These are phyloP conservation scores for Actenoides hombroni DNA, from an alignment of 2,113 vertebrate genomes.

Conservation along the genomic window DNA sequence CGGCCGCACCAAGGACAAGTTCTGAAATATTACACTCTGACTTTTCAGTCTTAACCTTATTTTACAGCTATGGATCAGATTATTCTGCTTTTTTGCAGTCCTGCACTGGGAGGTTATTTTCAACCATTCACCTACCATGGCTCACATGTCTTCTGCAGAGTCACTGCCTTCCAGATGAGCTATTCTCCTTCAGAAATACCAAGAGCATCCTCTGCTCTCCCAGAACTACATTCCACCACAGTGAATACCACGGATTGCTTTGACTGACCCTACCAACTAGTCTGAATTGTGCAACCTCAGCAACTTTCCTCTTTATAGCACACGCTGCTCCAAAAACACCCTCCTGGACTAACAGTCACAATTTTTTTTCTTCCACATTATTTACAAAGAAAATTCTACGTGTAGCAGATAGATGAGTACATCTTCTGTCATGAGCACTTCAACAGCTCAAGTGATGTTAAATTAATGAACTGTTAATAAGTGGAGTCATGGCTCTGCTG, in stretches of 20 bases:
- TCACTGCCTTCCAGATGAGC: background rate
- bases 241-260: background rate
- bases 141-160: background rate
- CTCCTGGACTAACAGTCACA: background rate
- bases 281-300: background rate
- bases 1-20: background rate
- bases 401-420: background rate
- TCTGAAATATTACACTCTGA: background rate
- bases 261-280: background rate
- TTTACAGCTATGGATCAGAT: background rate
- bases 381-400: background rate
- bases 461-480: constrained; percentile 56
- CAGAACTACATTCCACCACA: background rate
- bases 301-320: background rate
- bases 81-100: background rate
- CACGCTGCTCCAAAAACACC: background rate
- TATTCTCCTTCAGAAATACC: background rate
- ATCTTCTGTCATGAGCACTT: background rate
- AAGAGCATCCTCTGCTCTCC: background rate
- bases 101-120: background rate
- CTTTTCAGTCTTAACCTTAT: background rate
- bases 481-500: background rate
- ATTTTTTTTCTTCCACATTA: background rate
- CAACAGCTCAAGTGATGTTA: constrained; percentile 41
- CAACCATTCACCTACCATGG: background rate